Evolutionary conservation across 1,140 invertebrate species (phyloP).

Genomic region (Meloidogyne exigua): DNA sequence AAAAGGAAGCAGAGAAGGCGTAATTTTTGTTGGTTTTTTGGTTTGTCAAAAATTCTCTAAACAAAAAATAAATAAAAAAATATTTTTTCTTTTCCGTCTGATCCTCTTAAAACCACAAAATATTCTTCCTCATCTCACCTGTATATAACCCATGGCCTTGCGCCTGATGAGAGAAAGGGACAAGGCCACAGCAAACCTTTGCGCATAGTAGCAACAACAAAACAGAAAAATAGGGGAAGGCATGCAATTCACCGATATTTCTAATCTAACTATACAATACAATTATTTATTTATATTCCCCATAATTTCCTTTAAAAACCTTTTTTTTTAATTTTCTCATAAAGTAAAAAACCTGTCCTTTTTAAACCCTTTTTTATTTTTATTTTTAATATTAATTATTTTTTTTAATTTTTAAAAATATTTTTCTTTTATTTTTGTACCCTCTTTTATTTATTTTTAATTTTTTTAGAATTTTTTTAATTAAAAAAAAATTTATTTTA

Average conservation of each 20-base stretch:
- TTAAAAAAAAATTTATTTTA: too few relatives aligned
- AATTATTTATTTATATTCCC: too few relatives aligned
- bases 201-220: neutral
- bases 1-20: neutral
- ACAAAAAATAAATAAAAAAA: neutral
- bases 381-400: too few relatives aligned
- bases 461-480: too few relatives aligned
- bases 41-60: neutral
- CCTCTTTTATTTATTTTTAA: too few relatives aligned
- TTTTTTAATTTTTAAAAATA: too few relatives aligned
- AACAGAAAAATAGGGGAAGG: neutral
- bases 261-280: too few relatives aligned
- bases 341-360: too few relatives aligned
- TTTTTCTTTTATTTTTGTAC: too few relatives aligned
- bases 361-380: too few relatives aligned
- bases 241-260: neutral
- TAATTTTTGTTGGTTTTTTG: neutral
- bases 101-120: constrained; percentile 4
- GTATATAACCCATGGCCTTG: neutral
- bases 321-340: too few relatives aligned
- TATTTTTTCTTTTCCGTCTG: neutral
- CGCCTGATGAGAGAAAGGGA: neutral
- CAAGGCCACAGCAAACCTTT: neutral
- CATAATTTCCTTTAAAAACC: too few relatives aligned
- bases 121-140: neutral